Percentiles rank a stretch among this genome's conserved stretches.
These are phyloP conservation scores for Phaonia tiefii DNA, from an alignment of 2,888 invertebrate genomes.

Conservation along the genomic window DNA sequence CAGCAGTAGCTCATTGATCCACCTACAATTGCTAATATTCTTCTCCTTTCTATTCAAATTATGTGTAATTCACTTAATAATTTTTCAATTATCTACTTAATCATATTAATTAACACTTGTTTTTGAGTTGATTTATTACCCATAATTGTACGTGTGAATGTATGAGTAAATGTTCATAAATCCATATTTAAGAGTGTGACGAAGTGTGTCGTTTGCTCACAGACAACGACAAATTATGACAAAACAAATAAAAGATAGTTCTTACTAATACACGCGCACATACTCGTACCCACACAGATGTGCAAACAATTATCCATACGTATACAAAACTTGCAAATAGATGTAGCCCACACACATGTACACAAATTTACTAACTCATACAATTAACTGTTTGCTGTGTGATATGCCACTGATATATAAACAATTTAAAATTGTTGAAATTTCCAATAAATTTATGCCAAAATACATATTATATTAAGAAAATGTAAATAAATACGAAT, in stretches of 20 bases:
- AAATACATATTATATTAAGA: too few species aligned
- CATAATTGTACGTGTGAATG: conserved; percentile 31
- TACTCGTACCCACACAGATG: neutral
- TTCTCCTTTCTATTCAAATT: neutral
- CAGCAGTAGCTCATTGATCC: too few species aligned
- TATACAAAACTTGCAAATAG: too few species aligned
- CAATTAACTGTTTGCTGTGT: too few species aligned
- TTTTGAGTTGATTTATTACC: conserved; percentile 46
- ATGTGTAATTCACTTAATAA: conserved; percentile 32
- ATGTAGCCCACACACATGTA: neutral
- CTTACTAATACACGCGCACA: neutral
- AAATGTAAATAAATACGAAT: too few species aligned
- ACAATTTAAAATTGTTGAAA: neutral
- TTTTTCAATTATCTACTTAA: conserved; percentile 73
- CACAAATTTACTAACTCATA: too few species aligned
- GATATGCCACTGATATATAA: too few species aligned
- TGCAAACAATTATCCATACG: too few species aligned
- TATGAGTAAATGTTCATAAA: neutral
- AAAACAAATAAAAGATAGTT: neutral
- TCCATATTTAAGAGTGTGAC: too few species aligned
- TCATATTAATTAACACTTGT: conserved; percentile 76
- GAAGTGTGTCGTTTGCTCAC: too few species aligned
- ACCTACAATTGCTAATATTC: neutral
- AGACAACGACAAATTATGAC: too few species aligned
- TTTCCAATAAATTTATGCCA: too few species aligned